Evolutionary conservation across 2,113 vertebrate species (phyloP), one percentile per base, ranked within the genome.

Genomic region (Dendrocopos noguchii): DNA sequence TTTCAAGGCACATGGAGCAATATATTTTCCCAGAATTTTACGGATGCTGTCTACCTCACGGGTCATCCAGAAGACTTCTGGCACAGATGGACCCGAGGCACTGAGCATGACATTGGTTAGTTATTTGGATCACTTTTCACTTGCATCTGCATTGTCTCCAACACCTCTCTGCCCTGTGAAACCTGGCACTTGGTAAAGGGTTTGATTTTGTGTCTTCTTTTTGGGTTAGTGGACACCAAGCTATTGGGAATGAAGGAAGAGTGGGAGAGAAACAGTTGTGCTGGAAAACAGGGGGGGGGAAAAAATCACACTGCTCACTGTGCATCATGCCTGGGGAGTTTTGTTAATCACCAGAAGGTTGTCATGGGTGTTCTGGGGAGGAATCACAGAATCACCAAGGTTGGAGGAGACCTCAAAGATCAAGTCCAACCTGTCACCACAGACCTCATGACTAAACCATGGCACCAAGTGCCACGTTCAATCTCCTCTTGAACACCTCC

Each of bases 1-100:
- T 91, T 92, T 59, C 46, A 94, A 98, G 98, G 96, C n/a, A 94
- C 94, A 18, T 98, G 98, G 98, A 97, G 98, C 86, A 98, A 98
- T 76, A 93, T 98, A 90, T 98, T 97, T 94, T 98, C 98, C 59
- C 73, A 95, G 7, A 98, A 76, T 88, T 81, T 98, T 85, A 95
- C 98, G 96, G 98, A 98, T 33, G 91, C 93, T 68, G 95, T 98
- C 94, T 95, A 97, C 65, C 88, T 98, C 33, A 93, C 94, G 0
- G 90, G 94, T 34, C 90, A 96, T 83, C 97, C 97, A 42, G 92
- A 92, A 3, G 90, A 96, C 25, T 88, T 95, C 68, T 97, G 96
- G 97, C 97, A 96, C 36, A 94, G 87, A 39, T 95, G 95, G 90
- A 91, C 96, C 59, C 82, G 52, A 84, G 92, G 79, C 71, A 96